A percentile compares a stretch with the other conserved stretches of the same genome.
Conservation (phyloP, 2,113 vertebrate genomes). For the Mirounga angustirostris region DNA sequence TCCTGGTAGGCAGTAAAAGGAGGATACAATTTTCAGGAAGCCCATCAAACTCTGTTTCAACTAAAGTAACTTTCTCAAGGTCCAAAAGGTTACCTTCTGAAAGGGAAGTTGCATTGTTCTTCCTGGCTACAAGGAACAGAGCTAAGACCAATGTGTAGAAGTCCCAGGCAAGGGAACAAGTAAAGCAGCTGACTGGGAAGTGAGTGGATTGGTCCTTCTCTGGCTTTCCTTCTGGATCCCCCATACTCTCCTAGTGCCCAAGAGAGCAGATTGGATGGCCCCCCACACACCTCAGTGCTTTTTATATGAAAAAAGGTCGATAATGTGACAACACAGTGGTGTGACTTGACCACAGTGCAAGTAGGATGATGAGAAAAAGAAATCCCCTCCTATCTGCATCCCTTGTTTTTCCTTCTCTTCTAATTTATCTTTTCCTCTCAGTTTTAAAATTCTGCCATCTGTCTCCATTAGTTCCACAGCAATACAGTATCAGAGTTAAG, state of each 20-base stretch:
- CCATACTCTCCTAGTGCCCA: accelerated
- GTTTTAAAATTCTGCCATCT: background rate
- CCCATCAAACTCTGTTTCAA: background rate
- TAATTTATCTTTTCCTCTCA: background rate
- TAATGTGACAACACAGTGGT: background rate
- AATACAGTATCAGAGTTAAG: background rate
- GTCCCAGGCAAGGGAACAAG: background rate
- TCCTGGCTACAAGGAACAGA: background rate
- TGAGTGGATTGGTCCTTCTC: background rate
- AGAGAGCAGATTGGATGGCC: background rate
- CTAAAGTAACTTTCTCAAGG: background rate
- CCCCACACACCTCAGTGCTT: background rate
- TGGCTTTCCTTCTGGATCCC: background rate
- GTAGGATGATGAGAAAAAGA: background rate
- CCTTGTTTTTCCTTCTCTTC: background rate
- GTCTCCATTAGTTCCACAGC: background rate
- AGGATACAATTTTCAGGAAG: background rate
- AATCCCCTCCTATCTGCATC: background rate
- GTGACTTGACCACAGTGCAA: background rate
- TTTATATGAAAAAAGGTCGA: background rate
- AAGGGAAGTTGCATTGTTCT: background rate
- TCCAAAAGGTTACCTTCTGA: background rate
- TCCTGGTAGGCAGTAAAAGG: background rate
- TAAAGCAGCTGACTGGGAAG: no score
- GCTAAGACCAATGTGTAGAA: background rate